Evolutionary conservation across 1,140 invertebrate species (phyloP), one percentile per base, ranked within the genome.

Genomic region (Trichoplusia ni): DNA sequence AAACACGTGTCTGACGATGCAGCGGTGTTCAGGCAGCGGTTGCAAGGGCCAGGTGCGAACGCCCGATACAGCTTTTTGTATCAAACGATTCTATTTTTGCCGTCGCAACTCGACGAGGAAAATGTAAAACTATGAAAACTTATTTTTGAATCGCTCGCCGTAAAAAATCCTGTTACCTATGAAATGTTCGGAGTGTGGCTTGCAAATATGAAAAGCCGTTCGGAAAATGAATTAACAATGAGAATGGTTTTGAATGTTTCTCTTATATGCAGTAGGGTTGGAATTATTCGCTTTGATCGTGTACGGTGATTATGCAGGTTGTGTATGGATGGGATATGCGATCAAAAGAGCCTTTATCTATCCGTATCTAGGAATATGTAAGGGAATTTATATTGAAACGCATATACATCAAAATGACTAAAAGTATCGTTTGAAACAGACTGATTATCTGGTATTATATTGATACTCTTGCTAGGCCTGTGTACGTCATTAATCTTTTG

Each of bases 31-130:
- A 29, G 53, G 23, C 42, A 16, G 54, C 38, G 53, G 47, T 35
- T 51, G 35, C 13, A 2, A 31, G 54, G 42, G 58, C 40, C 70
- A 72, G 70, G 62, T 72, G 70, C 60, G 51, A 69, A 65, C 37
- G 38, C 56, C 27, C 69, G 56, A 71, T 67, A 64, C 37, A 23
- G 62, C 59, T 69, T 72, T 72, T 72, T 68, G 66, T 63, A 68
- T 59, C 60, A 64, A 71, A 60, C 29, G 27, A 51, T 51, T 37
- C 64, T 46, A 56, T 65, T 64, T 68, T 68, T 62, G 27, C 62
- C 29, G 65, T 9, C 44, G 16, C 51, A 71, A 71, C 64, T 67
- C 35, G 23, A 47, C 16, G 49, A 37, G 49, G 40, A 56, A 53
- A 67, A 67, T 67, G 35, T 54, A 47, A 61, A 71, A 59, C 59